These are phyloP conservation scores for Chrysina gloriosa DNA, from an alignment of 2,888 invertebrate species.

Conservation along the genomic window DNA sequence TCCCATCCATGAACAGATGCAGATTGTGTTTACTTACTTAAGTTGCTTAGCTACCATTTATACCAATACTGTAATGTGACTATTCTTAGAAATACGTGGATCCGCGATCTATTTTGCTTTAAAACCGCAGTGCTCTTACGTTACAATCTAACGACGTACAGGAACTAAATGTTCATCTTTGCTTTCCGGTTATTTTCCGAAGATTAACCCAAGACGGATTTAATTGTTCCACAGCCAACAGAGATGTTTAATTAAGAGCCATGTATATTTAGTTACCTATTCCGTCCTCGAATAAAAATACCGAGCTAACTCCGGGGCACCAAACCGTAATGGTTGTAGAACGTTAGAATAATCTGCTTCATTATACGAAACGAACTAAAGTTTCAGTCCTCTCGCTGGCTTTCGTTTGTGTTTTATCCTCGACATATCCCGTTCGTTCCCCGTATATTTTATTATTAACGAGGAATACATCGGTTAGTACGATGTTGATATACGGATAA, in stretches of 20 bases:
- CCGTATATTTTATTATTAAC: not conserved
- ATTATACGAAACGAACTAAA: not conserved
- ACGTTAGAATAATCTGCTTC: not conserved
- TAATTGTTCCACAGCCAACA: no score
- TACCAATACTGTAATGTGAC: no score
- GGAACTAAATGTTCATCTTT: no score
- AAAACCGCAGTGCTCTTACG: no score
- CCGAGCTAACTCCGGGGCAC: not conserved
- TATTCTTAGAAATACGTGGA: no score
- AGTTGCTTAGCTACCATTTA: no score
- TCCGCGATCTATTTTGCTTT: no score
- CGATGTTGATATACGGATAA: not conserved
- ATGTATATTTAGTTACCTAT: not conserved
- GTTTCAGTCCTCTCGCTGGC: not conserved
- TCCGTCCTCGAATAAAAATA: not conserved
- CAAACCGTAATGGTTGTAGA: not conserved
- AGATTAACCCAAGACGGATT: no score
- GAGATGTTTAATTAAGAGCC: not conserved
- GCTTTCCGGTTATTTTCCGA: no score
- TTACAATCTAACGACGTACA: no score
- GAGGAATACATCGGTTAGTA: not conserved
- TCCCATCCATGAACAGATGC: no score
- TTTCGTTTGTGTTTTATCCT: not conserved
- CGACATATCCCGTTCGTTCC: not conserved
- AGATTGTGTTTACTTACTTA: no score